Percentiles rank a stretch among this genome's conserved stretches.
Evolutionary conservation across 37 sponge, comb jelly and placozoan species (phyloP).

Genomic region (Diacarnus erythraeanus): DNA sequence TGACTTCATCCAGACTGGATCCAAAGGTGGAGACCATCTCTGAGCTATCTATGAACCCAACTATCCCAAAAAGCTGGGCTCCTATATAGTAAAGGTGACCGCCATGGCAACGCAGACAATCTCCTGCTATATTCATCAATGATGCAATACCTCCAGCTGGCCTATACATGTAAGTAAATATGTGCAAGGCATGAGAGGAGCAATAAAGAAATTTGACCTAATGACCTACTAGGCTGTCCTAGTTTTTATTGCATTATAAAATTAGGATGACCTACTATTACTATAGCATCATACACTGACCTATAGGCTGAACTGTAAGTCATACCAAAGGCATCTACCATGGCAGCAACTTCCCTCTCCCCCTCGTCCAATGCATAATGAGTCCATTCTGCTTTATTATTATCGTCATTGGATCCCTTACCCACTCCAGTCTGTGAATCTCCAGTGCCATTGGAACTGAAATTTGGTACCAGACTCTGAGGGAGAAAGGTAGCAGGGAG

Average conservation of each 20-base stretch:
- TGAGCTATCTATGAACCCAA: slow-evolving; percentile 60
- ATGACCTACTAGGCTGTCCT: neutral
- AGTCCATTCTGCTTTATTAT: neutral
- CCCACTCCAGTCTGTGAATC: neutral
- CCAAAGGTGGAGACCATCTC: slow-evolving; percentile 77
- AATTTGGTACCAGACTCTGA: neutral
- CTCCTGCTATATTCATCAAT: slow-evolving; percentile 32
- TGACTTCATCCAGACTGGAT: slow-evolving; percentile 46
- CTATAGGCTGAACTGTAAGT: slow-evolving; percentile 29
- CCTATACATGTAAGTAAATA: no score
- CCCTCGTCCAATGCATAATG: neutral
- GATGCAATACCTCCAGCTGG: slow-evolving; percentile 27
- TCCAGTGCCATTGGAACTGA: neutral
- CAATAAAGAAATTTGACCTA: no score
- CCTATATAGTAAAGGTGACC: slow-evolving; percentile 68
- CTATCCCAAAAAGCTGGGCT: slow-evolving; percentile 31
- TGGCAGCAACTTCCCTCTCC: neutral
- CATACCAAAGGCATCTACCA: slow-evolving; percentile 15
- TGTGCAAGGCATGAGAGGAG: no score
- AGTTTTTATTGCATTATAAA: neutral
- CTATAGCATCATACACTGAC: neutral
- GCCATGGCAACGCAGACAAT: slow-evolving; percentile 11
- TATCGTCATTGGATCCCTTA: no score
- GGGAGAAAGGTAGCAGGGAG: neutral
- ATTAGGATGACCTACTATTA: neutral